Base-by-base conservation (phyloP, 2,888 invertebrate species). In the Strigamia transsilvanica region DNA sequence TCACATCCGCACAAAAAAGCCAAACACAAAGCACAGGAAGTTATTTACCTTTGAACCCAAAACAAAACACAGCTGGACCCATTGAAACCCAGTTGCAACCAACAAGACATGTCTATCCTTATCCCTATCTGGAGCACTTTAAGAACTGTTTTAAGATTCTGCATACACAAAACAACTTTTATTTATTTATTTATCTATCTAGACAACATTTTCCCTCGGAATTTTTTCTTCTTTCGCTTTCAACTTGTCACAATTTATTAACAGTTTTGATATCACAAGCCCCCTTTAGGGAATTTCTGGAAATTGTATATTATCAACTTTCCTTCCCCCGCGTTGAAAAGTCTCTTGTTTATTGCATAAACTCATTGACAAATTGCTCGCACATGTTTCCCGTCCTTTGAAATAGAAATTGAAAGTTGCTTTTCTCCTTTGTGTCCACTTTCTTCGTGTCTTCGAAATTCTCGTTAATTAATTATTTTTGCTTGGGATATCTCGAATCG, bases 351-450 rank as follows among this genome's bases (percentile, higher is more conserved):
- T 66, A 66, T 66, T 66, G 21, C 61, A 66, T 66, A 21, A 66
- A 66, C 61, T 66, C 23, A 66, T 21, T 66, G 61, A 66, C 61
- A 66, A 66, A 66, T 66, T 66, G 61, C 21, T 66, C 12, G n/a
- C 61, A 66, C 23, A 21, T 66, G 61, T 23, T 66, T 66, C 7
- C 18, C 23, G n/a, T 66, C 23, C 3, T 51, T 51, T 51, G 51
- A 51, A 51, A 51, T 51, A 1, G 51, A 51, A 51, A 51, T 51
- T 38, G 38, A 38, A 38, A 51, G 18, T 51, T 51, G 51, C 12
- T 15, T 51, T 18, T 18, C 51, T 51, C 18, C 12, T 18, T 51
- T 51, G 6, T 18, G 18, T 5, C 7, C n/a, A 51, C n/a, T 66
- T 66, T 66, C 23, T 21, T 23, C n/a, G n/a, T 66, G 7, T 66